Base-by-base conservation (phyloP, 2,888 invertebrate species). In the Cantharis flavilabris region DNA sequence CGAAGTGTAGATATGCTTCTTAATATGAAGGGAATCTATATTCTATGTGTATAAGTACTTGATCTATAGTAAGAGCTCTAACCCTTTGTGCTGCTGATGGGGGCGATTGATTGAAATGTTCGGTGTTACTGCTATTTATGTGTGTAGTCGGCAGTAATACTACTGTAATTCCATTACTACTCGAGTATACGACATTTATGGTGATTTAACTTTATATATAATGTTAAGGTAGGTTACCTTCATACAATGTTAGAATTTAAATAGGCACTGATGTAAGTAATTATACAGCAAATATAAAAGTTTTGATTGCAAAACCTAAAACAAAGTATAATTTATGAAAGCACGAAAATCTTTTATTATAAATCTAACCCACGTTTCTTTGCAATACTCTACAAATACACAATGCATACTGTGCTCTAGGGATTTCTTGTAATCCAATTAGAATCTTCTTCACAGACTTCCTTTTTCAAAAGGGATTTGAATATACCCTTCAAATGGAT, bases 351-450 rank as follows among this genome's bases (percentile, higher is more conserved):
- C 73, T 71, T 67, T 67, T 73, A 77, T 77, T 73, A 77, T 77
- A 77, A 77, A 77, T 73, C 76, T 76, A 76, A 76, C 73, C 73
- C 76, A 70, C 76, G 76, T 76, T 76, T 67, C 76, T 76, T 76
- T 72, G 71, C 74, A 74, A 63, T 75, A 75, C 73, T 71, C 70
- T 76, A 67, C 69, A 75, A 77, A 77, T 74, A 72, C 74, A 72
- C 77, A 77, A 75, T 75, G 77, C 77, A 71, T 71, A 74, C 77
- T 49, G 73, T 71, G 76, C 76, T 73, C 76, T 69, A 69, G 73
- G 77, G 77, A 77, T 77, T 77, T 77, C 69, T 69, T 49, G 77
- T 77, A 77, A 77, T 77, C 77, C 77, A 77, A 77, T 77, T 77
- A 77, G 77, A 75, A 75, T 75, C 72, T 77, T 71, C 75, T 75